A percentile compares a stretch with the other conserved stretches of the same genome.
Conservation (phyloP, 2,888 invertebrate genomes). For the Pammene fasciana region DNA sequence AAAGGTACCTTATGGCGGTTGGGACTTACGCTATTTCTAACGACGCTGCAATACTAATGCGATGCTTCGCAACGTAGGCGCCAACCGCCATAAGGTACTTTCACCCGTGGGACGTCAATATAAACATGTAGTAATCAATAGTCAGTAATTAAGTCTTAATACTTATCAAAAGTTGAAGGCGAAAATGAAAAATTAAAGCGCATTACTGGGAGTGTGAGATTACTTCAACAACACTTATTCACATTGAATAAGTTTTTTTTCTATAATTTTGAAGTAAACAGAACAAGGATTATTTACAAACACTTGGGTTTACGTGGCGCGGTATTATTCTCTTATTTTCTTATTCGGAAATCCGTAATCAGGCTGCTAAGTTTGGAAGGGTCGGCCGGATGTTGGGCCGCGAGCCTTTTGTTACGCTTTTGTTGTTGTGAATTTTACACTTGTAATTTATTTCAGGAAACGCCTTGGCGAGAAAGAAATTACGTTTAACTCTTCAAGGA, state of each 20-base stretch:
- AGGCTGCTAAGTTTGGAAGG: conserved; percentile 82
- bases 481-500: conserved; percentile 79
- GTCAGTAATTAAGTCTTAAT: too few relatives aligned
- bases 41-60: too few relatives aligned
- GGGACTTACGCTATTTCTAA: too few relatives aligned
- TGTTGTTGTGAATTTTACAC: conserved; percentile 84
- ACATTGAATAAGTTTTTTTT: background rate
- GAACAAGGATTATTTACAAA: conserved; percentile 61
- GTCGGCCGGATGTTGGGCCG: conserved; percentile 82
- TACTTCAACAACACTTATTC: too few relatives aligned
- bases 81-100: too few relatives aligned
- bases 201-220: too few relatives aligned
- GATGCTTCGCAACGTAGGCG: too few relatives aligned
- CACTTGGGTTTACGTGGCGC: conserved; percentile 61
- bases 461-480: conserved; percentile 81
- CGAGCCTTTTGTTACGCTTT: conserved; percentile 82
- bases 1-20: too few relatives aligned
- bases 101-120: too few relatives aligned
- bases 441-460: conserved; percentile 84
- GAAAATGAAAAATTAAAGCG: too few relatives aligned
- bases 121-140: too few relatives aligned
- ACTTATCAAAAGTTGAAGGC: too few relatives aligned
- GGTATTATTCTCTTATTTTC: conserved; percentile 74
- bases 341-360: conserved; percentile 83
- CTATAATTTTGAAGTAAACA: conserved; percentile 51